Conservation (phyloP, 2,113 vertebrate species). For the Catharus minimus region DNA sequence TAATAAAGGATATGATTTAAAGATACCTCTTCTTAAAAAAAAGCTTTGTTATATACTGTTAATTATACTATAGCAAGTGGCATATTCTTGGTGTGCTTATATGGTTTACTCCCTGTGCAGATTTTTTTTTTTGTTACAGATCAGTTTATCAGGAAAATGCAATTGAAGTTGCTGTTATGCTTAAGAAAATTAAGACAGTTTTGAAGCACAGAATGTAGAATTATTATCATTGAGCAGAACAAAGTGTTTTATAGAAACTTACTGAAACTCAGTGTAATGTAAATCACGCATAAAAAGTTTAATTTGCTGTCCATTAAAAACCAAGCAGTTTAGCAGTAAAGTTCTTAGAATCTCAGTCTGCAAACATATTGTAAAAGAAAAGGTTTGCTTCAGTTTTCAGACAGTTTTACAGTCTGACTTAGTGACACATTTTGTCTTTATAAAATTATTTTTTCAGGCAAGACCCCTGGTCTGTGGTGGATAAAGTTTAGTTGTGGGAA, state of each 20-base stretch:
- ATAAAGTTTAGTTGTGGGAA: neutral
- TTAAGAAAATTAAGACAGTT: slow-evolving; percentile 67
- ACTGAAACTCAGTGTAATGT: slow-evolving; percentile 68
- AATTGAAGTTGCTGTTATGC: slow-evolving; percentile 58
- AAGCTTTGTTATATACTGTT: neutral
- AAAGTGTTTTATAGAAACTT: slow-evolving; percentile 70
- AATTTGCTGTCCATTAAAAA: slow-evolving; percentile 68
- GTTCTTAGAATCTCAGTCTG: slow-evolving; percentile 69
- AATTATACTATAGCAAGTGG: neutral
- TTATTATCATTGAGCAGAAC: slow-evolving; percentile 67
- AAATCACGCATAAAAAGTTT: slow-evolving; percentile 59
- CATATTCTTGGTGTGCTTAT: neutral
- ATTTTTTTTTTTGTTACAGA: slow-evolving; percentile 56
- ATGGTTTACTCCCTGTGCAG: slow-evolving; percentile 8
- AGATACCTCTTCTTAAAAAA: neutral
- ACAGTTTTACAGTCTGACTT: neutral
- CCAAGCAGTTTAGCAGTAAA: slow-evolving; percentile 65
- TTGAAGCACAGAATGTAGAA: slow-evolving; percentile 58
- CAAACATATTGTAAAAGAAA: slow-evolving; percentile 44
- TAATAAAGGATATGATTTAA: neutral
- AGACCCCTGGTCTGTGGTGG: rapidly evolving
- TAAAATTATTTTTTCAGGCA: neutral
- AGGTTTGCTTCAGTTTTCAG: slow-evolving; percentile 50
- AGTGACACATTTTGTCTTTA: neutral
- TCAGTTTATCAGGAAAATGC: slow-evolving; percentile 52